Evolutionary conservation across 2,888 invertebrate species (phyloP).

Genomic region (Smittia aterrima): DNA sequence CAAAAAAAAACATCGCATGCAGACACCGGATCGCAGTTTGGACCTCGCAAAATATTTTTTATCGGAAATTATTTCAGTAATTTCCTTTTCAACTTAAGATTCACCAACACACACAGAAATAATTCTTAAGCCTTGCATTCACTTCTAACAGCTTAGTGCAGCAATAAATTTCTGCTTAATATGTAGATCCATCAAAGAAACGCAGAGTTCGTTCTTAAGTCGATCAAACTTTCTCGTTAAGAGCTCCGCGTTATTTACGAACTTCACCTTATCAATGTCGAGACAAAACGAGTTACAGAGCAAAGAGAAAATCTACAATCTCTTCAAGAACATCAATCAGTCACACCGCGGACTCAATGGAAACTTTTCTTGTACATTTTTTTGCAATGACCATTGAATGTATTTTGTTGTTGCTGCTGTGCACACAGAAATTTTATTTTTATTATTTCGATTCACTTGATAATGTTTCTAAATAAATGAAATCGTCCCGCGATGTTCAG

Average conservation of each 20-base stretch:
- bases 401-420: constrained; percentile 1
- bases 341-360: background rate
- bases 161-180: no score
- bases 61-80: background rate
- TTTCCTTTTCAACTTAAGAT: background rate
- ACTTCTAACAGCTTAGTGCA: no score
- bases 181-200: background rate
- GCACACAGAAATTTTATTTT: background rate
- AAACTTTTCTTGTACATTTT: constrained; percentile 1
- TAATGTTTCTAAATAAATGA: background rate
- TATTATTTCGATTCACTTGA: background rate
- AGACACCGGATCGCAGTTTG: background rate
- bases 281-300: background rate
- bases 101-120: no score
- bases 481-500: background rate
- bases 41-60: background rate
- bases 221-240: no score
- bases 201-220: background rate
- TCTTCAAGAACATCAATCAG: background rate
- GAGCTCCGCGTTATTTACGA: no score
- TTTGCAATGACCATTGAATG: constrained; percentile 23
- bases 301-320: background rate
- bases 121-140: no score
- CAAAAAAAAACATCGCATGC: background rate
- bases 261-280: no score